These are phyloP conservation scores for Acleris cristana DNA, from an alignment of 2,888 invertebrate genomes.

Conservation along the genomic window DNA sequence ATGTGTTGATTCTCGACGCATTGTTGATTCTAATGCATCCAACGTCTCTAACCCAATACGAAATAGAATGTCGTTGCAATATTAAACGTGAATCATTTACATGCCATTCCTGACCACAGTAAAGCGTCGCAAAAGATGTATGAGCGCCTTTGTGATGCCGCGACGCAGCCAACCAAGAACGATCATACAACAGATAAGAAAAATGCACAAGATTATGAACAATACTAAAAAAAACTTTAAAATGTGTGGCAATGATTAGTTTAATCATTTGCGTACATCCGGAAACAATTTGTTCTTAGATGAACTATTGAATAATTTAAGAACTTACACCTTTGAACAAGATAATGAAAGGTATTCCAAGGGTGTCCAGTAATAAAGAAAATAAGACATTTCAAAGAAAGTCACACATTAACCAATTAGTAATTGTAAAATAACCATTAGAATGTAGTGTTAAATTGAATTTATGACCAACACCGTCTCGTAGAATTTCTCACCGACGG, in stretches of 20 bases:
- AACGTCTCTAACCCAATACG: slow-evolving; percentile 38
- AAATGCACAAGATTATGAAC: slow-evolving; percentile 23
- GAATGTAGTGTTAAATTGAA: slow-evolving; percentile 46
- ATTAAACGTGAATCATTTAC: slow-evolving; percentile 42
- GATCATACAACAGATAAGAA: slow-evolving; percentile 31
- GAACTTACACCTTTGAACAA: background rate
- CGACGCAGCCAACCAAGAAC: slow-evolving; percentile 40
- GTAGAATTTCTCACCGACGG: slow-evolving; percentile 56
- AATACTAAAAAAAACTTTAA: slow-evolving; percentile 23
- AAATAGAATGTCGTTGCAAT: slow-evolving; percentile 39
- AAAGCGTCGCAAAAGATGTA: slow-evolving; percentile 42
- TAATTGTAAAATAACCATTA: slow-evolving; percentile 21
- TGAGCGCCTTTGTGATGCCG: slow-evolving; percentile 45
- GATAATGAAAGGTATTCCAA: slow-evolving; percentile 34
- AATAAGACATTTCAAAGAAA: slow-evolving; percentile 16
- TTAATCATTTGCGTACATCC: background rate
- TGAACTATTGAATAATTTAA: background rate
- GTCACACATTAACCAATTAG: slow-evolving; percentile 32
- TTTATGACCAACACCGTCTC: slow-evolving; percentile 48
- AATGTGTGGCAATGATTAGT: slow-evolving; percentile 13
- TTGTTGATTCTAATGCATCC: slow-evolving; percentile 37
- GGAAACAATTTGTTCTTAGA: background rate
- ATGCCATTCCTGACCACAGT: slow-evolving; percentile 41
- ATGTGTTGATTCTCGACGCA: slow-evolving; percentile 24
- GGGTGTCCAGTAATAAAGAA: slow-evolving; percentile 44